Evolutionary conservation across 1,140 invertebrate species (phyloP), one percentile per base, ranked within the genome.

Genomic region (Augochlora pura): DNA sequence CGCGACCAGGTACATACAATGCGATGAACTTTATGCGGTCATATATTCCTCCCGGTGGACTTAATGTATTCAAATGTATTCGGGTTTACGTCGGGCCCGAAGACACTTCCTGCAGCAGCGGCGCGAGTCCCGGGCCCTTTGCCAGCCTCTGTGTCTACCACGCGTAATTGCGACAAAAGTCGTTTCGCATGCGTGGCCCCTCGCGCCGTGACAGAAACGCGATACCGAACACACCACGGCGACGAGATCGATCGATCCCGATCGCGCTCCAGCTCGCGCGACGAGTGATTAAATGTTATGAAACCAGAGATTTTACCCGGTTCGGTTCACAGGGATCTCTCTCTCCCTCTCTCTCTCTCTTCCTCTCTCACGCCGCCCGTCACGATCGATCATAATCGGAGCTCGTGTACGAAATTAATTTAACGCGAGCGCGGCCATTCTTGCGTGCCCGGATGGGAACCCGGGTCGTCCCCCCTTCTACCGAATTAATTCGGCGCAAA

Each of bases 391-490:
- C 68, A 78, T 46, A 54, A 72, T 57, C 60, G 59, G 21, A 14
- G n/a, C n/a, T 7, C 42, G 67, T 46, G 59, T 62, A 39, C 38
- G 38, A 63, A 85, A 85, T 85, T 85, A 85, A 85, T 85, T 68
- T 70, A 77, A 42, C 64, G 69, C 39, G 46, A 16, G 23, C 78
- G 38, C 60, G 78, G 60, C 74, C 66, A 67, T 66, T 46, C 64
- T 81, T 60, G 76, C 75, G 72, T 68, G 77, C 67, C 71, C n/a
- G n/a, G 71, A 64, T 80, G 57, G 49, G 74, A 84, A 79, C 49
- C 27, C 21, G 16, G n/a, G n/a, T 18, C 23, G 39, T 39, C 63
- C 23, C 52, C 21, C 18, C 27, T 25, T 3, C 38, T 57, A 18
- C 9, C 21, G 60, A 74, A 77, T 84, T 81, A 77, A 83, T 81